A percentile compares a stretch with the other conserved stretches of the same genome.
Conservation (phyloP, 2,888 invertebrate species). For the Hoplodrina ambigua region DNA sequence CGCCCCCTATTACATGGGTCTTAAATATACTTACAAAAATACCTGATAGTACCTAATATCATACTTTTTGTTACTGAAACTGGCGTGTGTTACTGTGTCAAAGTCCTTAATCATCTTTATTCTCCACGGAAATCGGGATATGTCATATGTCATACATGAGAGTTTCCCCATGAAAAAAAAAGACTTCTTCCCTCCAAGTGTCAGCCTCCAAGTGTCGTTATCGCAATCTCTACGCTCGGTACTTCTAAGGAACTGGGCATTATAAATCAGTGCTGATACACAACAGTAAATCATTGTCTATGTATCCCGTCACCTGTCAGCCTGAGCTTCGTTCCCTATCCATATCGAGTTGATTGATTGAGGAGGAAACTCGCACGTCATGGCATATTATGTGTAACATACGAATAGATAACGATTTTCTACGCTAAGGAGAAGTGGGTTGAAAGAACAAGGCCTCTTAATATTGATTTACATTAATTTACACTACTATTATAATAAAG, state of each 20-base stretch:
- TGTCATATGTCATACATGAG: too few relatives aligned
- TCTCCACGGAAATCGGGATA: too few relatives aligned
- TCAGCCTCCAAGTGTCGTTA: neutral
- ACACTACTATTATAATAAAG: too few relatives aligned
- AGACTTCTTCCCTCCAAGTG: too few relatives aligned
- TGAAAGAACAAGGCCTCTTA: neutral
- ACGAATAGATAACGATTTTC: constrained; percentile 13
- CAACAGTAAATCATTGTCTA: constrained; percentile 49
- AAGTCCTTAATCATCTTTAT: too few relatives aligned
- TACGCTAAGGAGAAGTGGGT: neutral
- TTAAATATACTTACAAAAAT: too few relatives aligned
- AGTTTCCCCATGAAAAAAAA: too few relatives aligned
- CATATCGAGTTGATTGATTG: constrained; percentile 44
- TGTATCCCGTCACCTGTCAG: constrained; percentile 24
- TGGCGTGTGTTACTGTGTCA: too few relatives aligned
- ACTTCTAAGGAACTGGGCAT: neutral
- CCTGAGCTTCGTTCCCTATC: constrained; percentile 22
- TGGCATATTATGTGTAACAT: constrained; percentile 25
- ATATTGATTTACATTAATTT: neutral
- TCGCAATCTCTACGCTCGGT: neutral
- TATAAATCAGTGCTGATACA: constrained; percentile 36
- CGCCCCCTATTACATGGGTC: too few relatives aligned
- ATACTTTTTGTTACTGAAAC: too few relatives aligned
- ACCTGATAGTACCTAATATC: too few relatives aligned
- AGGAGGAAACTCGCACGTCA: constrained; percentile 35